Evolutionary conservation across 2,888 invertebrate species (phyloP), one percentile per base, ranked within the genome.

Genomic region (Zygothrica quintamaculata): DNA sequence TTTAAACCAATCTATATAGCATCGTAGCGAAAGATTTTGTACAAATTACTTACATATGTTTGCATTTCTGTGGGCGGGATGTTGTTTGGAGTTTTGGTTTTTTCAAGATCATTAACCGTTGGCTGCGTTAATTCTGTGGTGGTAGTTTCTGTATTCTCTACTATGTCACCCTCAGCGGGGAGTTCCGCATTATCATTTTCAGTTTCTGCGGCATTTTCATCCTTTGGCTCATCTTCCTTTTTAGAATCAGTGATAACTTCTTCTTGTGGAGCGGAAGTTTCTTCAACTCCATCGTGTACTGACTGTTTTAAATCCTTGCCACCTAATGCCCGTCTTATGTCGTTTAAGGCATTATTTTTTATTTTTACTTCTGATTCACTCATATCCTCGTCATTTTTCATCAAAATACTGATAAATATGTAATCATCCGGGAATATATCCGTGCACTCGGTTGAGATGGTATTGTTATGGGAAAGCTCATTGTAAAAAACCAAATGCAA

Each of bases 401-500:
- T 46, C 16, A 77, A 39, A 16, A 64, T 71, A 48, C 18, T 22
- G 5, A 77, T 77, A 18, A 79, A 70, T 18, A 76, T 65, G 51
- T 66, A 70, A 40, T 77, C 80, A 11, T 62, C 70, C 29, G 64
- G 60, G 22, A 81, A 82, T 34, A 73, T 86, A 48, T 85, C 87
- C 29, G 74, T 78, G 25, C 75, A 78, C 29, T 88, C 80, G 18
- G 79, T 85, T 33, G 86, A 74, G 18, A 75, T 82, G 11, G 82
- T 89, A 59, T 90, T 90, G 74, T 89, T 89, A 62, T 91, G 92
- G 37, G 86, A 77, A 70, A 79, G 69, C 74, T 82, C 81, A 57
- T 85, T 85, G 59, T 89, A 74, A 85, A 97, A 93, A 87, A 96
- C 95, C 92, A 94, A 93, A 65, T 93, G 92, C 80, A 98, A 92